Conservation (phyloP, 2,113 vertebrate species). For the Ranitomeya variabilis region DNA sequence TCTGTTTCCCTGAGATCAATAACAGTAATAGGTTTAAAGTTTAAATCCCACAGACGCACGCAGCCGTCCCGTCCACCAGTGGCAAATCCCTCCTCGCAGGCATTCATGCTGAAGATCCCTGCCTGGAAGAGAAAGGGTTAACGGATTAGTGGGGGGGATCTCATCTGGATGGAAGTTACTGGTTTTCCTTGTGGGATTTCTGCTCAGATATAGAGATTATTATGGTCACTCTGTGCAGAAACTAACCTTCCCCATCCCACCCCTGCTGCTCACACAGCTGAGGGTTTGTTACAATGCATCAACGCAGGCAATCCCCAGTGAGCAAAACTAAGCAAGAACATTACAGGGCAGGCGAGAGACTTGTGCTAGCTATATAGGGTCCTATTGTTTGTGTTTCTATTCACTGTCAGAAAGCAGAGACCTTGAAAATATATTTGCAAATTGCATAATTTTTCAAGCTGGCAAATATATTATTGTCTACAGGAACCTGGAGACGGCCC, state of each 20-base stretch:
- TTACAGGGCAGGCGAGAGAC: too few relatives aligned
- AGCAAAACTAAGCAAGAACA: neutral
- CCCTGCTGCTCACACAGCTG: neutral
- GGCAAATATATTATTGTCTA: too few relatives aligned
- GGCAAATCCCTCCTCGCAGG: conserved; percentile 97
- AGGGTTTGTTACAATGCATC: neutral
- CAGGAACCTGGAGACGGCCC: too few relatives aligned
- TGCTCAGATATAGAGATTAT: neutral
- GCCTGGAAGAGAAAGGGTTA: conserved; percentile 75
- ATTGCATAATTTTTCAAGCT: too few relatives aligned
- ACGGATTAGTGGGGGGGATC: neutral
- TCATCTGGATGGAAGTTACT: too few relatives aligned
- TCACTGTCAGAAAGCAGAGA: neutral
- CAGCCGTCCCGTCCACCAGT: conserved; percentile 97
- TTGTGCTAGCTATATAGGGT: too few relatives aligned
- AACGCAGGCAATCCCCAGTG: neutral
- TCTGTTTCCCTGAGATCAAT: conserved; percentile 99
- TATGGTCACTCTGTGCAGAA: too few relatives aligned
- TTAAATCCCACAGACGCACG: conserved; percentile 97
- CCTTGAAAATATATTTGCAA: too few relatives aligned
- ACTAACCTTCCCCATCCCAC: too few relatives aligned
- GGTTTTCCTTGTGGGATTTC: neutral
- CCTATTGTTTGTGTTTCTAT: neutral
- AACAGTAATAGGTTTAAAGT: conserved; percentile 99
- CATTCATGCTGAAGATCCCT: conserved; percentile 99